Evolutionary conservation across 2,888 invertebrate genomes (phyloP).

Genomic region (Sinohyriopsis cumingii): DNA sequence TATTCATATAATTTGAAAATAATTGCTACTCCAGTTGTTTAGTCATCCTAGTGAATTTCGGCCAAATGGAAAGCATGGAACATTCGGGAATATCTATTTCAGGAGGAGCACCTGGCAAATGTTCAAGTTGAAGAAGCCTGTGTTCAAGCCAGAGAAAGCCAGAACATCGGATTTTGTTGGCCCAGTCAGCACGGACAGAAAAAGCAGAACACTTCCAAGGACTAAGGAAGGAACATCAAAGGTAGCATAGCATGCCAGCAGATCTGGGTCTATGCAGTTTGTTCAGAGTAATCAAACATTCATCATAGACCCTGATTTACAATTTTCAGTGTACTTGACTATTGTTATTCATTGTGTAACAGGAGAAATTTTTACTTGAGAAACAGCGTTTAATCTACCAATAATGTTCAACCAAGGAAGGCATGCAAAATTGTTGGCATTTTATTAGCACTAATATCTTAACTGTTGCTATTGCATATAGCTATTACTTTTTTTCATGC

Average conservation of each 20-base stretch:
- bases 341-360: too few species aligned
- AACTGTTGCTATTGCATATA: too few species aligned
- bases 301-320: too few species aligned
- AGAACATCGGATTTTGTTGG: slow-evolving; percentile 37
- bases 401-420: too few species aligned
- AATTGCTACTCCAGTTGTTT: not conserved
- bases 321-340: too few species aligned
- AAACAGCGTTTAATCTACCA: too few species aligned
- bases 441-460: too few species aligned
- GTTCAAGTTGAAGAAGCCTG: slow-evolving; percentile 57
- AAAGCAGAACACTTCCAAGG: slow-evolving; percentile 56
- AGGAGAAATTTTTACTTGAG: too few species aligned
- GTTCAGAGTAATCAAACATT: too few species aligned
- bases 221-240: slow-evolving; percentile 51
- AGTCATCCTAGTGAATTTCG: not conserved
- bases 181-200: slow-evolving; percentile 48
- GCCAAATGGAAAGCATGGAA: not conserved
- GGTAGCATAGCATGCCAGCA: slow-evolving; percentile 4
- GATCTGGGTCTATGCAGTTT: too few species aligned
- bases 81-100: slow-evolving; percentile 5
- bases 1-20: not conserved
- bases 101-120: slow-evolving; percentile 65
- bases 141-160: slow-evolving; percentile 29
- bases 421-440: too few species aligned
- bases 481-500: too few species aligned